Conservation (phyloP, 2,888 invertebrate species). For the Seira musarum region DNA sequence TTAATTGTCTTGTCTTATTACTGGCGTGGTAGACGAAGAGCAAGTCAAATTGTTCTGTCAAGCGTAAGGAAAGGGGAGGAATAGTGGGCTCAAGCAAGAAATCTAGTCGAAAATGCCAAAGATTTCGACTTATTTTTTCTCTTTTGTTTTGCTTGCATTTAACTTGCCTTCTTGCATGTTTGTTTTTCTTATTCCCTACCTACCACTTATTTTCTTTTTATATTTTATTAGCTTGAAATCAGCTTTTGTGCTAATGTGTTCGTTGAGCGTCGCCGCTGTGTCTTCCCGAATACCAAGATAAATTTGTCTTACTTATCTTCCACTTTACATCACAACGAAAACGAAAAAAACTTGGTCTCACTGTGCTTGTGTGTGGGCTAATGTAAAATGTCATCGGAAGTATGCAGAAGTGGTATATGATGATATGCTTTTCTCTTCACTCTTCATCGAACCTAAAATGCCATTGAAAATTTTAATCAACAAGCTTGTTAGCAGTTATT, state of each 20-base stretch:
- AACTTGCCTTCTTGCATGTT: neutral
- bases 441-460: neutral
- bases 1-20: neutral
- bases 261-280: neutral
- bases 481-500: constrained; percentile 6
- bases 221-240: neutral
- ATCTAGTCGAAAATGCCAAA: neutral
- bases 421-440: too few species aligned
- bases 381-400: too few species aligned
- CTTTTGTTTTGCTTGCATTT: too few species aligned
- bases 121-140: neutral
- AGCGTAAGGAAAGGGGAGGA: neutral
- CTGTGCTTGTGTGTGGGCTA: too few species aligned
- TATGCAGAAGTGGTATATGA: too few species aligned
- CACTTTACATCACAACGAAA: too few species aligned
- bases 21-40: neutral
- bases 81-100: too few species aligned
- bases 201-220: neutral
- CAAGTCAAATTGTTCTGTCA: neutral
- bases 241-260: neutral
- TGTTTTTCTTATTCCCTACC: neutral
- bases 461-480: constrained; percentile 1
- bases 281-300: neutral
- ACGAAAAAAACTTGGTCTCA: too few species aligned
- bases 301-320: neutral